phyloP scores from a whole-genome alignment of 2,113 vertebrate genomes.

The Spheniscus mendiculus region DNA sequence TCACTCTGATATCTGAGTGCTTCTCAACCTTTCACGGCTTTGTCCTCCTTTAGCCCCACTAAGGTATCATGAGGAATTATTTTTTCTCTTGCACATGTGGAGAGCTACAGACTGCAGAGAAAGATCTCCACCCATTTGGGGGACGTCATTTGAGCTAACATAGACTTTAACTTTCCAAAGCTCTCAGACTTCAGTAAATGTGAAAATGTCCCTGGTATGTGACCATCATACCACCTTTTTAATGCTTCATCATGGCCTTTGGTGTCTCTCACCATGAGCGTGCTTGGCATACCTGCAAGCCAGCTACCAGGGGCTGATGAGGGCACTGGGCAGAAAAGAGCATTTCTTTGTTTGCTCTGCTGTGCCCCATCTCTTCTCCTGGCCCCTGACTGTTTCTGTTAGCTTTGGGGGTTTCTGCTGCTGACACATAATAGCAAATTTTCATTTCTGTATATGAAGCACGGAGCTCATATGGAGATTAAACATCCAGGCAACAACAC shows the following conservation, averaged over 20 bases:
- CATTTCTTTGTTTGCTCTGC: not conserved
- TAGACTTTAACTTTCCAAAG: not conserved
- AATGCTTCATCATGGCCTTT: not conserved
- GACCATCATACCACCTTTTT: not conserved
- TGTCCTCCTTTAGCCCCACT: not conserved
- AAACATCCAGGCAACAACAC: not conserved
- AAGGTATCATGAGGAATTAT: not conserved
- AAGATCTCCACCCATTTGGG: not conserved
- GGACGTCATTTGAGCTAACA: not conserved
- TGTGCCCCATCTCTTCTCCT: not conserved
- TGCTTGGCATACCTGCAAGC: not conserved
- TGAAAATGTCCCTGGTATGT: not conserved
- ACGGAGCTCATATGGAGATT: fast-evolving
- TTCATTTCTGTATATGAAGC: not conserved
- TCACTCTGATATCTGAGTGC: not conserved
- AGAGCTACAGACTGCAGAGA: not conserved
- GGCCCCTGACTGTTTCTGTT: not conserved
- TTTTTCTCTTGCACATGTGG: not conserved
- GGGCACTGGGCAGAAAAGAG: not conserved
- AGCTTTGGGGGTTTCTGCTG: not conserved
- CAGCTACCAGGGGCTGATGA: not conserved
- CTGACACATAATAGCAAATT: not conserved
- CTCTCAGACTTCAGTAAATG: not conserved
- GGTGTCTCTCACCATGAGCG: fast-evolving
- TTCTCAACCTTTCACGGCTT: not conserved